phyloP scores from a whole-genome alignment of 2,113 vertebrate species.

The Nicator chloris region DNA sequence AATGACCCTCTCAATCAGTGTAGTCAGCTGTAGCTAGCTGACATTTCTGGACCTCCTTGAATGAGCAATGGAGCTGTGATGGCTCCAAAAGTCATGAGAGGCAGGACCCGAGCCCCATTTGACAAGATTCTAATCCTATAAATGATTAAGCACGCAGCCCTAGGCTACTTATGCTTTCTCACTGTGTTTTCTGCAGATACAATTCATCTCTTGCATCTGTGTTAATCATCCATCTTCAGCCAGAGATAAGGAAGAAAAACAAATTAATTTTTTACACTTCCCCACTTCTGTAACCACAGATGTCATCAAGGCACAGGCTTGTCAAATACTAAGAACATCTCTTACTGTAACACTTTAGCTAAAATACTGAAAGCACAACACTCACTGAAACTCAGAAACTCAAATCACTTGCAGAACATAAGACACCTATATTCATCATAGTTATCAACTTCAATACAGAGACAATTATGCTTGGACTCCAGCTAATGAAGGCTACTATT shows the following conservation, averaged over 20 bases:
- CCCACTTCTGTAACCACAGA: neutral
- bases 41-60: neutral
- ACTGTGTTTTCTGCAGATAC: neutral
- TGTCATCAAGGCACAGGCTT: neutral
- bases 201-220: neutral
- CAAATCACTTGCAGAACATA: neutral
- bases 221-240: neutral
- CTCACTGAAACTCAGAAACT: neutral
- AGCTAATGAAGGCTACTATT: neutral
- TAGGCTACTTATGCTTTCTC: neutral
- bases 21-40: neutral
- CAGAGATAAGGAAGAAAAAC: neutral
- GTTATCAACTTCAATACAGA: neutral
- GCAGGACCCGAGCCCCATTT: neutral
- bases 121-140: neutral
- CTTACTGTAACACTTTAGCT: fast-evolving
- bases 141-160: neutral
- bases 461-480: neutral
- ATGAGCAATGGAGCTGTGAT: neutral
- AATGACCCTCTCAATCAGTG: neutral
- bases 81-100: neutral
- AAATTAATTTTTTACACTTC: neutral
- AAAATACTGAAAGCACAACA: neutral
- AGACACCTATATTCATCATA: neutral
- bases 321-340: neutral